Percentiles rank a stretch among this genome's conserved stretches.
phyloP scores from a whole-genome alignment of 1,140 invertebrate species.

The Drosophila chauvacae region DNA sequence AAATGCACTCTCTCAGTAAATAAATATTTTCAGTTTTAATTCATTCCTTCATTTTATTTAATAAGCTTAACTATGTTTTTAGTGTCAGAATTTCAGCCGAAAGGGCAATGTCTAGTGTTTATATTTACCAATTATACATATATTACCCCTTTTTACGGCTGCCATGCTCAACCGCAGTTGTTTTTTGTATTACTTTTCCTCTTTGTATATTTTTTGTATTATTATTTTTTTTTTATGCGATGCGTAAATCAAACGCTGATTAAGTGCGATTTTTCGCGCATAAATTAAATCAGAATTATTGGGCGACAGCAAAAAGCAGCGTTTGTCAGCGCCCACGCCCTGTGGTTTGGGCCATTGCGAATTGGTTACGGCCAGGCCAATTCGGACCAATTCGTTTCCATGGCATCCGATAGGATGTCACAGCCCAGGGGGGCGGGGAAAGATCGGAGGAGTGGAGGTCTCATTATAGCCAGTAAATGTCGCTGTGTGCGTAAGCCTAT shows the following conservation, averaged over 20 bases:
- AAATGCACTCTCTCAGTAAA: no score
- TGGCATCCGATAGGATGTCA: slow-evolving; percentile 6
- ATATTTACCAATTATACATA: slow-evolving; percentile 11
- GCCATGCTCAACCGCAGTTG: no score
- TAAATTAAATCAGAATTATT: slow-evolving; percentile 79
- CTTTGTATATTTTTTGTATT: not conserved
- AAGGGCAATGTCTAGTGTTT: not conserved
- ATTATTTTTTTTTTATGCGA: slow-evolving; percentile 5
- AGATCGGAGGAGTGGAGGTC: not conserved
- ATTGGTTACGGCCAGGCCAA: slow-evolving; percentile 29
- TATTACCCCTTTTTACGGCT: not conserved
- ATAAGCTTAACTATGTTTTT: no score
- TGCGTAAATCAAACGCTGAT: slow-evolving; percentile 77
- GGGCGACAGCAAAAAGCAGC: slow-evolving; percentile 26
- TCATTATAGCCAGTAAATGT: not conserved
- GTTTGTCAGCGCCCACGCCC: slow-evolving; percentile 36
- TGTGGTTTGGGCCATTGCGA: slow-evolving; percentile 37
- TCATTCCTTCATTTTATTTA: no score
- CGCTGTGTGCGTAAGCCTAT: slow-evolving; percentile 6
- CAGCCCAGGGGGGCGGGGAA: not conserved
- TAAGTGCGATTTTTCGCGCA: slow-evolving; percentile 73
- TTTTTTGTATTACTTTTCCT: not conserved
- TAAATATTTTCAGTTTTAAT: no score
- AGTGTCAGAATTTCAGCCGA: no score
- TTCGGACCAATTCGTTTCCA: slow-evolving; percentile 19